A percentile compares a stretch with the other conserved stretches of the same genome.
Conservation (phyloP, 37 sponge, comb jelly and placozoan genomes). For the Aplysina aerophoba region DNA sequence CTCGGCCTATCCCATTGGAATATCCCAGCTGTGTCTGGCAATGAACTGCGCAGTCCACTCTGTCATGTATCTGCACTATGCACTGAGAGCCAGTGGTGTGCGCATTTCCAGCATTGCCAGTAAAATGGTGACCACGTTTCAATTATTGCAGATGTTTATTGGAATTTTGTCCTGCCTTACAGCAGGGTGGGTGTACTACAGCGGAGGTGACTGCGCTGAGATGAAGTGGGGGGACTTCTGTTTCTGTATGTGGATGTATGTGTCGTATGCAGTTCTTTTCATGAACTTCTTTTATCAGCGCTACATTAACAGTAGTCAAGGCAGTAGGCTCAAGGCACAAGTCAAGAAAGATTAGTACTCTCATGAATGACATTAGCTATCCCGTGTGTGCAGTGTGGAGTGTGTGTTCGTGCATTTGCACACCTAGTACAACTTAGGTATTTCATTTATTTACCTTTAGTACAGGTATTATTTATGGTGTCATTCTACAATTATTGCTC, state of each 20-base stretch:
- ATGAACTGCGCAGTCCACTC: slow-evolving; percentile 59
- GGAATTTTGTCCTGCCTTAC: slow-evolving; percentile 26
- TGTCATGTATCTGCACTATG: slow-evolving; percentile 64
- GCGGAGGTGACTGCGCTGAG: slow-evolving; percentile 13
- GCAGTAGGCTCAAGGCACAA: slow-evolving; percentile 26
- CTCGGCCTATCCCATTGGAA: background rate
- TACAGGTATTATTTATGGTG: too few species aligned
- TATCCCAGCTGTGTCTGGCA: slow-evolving; percentile 38
- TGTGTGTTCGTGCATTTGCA: too few species aligned
- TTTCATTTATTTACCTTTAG: too few species aligned
- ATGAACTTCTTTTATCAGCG: slow-evolving; percentile 70
- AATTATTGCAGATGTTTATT: slow-evolving; percentile 51
- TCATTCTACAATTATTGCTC: too few species aligned
- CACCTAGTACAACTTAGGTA: too few species aligned
- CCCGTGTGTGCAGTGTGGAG: too few species aligned
- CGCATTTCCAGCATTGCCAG: background rate
- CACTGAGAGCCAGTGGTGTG: slow-evolving; percentile 29
- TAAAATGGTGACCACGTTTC: slow-evolving; percentile 40
- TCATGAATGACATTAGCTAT: background rate
- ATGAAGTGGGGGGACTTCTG: slow-evolving; percentile 21
- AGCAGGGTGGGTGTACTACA: background rate
- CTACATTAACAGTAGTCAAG: slow-evolving; percentile 35
- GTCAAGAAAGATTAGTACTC: background rate
- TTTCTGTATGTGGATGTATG: slow-evolving; percentile 60
- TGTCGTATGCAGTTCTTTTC: slow-evolving; percentile 82